Evolutionary conservation across 2,113 vertebrate species (phyloP), one percentile per base, ranked within the genome.

Genomic region (Cyprinodon tularosa): DNA sequence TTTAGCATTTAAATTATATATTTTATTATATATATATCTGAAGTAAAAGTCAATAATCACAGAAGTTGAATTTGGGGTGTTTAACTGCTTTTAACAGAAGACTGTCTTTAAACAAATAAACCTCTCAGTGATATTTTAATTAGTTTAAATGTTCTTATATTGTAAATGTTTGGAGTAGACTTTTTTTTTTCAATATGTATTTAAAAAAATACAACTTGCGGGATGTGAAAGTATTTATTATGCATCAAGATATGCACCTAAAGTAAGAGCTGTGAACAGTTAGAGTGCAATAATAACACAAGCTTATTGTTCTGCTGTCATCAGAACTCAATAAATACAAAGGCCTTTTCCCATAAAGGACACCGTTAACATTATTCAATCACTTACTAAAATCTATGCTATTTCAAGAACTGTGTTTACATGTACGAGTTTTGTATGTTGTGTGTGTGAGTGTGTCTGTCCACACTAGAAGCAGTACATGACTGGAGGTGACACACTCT

Each of bases 401-500:
- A 53, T 72, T 84, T 72, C 3, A 4, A 68, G 64, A 66, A 63
- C 45, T 15, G 62, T 42, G 29, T 48, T n/a, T 42, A 64, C 3
- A 45, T 61, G 17, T 61, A 42, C 68, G 57, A 75, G 61, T 48
- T 47, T 39, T 76, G 39, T 64, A 59, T 59, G 50, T 57, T 71
- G 69, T 66, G 61, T 66, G 77, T 74, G 73, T 15, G 29, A 70
- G 50, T 45, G 38, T 71, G 70, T 85, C 65, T 68, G 82, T 86
- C 85, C 83, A 83, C 60, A 44, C 81, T 72, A 82, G 72, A 68
- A 71, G 82, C 79, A 84, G 84, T 80, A 92, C 91, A 93, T 90
- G 89, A 86, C 90, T 91, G 84, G 90, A 91, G 90, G 90, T 92
- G 90, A 85, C 85, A 91, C 86, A 76, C 80, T 85, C 84, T 88